Percentiles rank a stretch among this genome's conserved stretches.
Conservation (phyloP, 2,797 vertebrate species). For the Lepilemur septentrionalis region DNA sequence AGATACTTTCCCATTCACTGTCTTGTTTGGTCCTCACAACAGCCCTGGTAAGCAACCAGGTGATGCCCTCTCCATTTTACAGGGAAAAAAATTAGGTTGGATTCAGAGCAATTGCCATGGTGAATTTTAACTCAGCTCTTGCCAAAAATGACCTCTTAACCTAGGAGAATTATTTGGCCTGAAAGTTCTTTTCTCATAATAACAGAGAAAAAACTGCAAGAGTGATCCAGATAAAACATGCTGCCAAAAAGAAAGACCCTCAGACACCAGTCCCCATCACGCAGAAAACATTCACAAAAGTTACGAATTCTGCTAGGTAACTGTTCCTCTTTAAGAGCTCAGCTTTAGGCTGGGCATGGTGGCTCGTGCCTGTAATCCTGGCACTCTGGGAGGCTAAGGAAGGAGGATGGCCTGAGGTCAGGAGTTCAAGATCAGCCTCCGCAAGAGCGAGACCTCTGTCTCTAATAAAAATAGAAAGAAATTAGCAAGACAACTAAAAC, state of each 20-base stretch:
- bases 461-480: too few relatives aligned
- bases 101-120: neutral
- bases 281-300: neutral
- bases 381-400: too few relatives aligned
- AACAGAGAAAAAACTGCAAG: neutral
- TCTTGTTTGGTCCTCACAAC: neutral
- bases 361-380: too few relatives aligned
- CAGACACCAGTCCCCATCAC: neutral
- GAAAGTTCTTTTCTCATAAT: neutral
- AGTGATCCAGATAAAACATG: accelerated
- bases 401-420: too few relatives aligned
- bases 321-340: neutral
- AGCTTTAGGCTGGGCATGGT: neutral
- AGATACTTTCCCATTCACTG: neutral
- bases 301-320: neutral
- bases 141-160: neutral
- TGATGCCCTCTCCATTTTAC: neutral
- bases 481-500: too few relatives aligned
- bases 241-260: neutral
- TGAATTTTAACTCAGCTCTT: neutral
- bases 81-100: neutral
- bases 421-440: too few relatives aligned
- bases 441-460: too few relatives aligned
- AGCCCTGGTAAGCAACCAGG: neutral
- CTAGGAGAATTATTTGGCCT: neutral